Conservation (phyloP, 2,797 vertebrate species). For the Falco berigora region DNA sequence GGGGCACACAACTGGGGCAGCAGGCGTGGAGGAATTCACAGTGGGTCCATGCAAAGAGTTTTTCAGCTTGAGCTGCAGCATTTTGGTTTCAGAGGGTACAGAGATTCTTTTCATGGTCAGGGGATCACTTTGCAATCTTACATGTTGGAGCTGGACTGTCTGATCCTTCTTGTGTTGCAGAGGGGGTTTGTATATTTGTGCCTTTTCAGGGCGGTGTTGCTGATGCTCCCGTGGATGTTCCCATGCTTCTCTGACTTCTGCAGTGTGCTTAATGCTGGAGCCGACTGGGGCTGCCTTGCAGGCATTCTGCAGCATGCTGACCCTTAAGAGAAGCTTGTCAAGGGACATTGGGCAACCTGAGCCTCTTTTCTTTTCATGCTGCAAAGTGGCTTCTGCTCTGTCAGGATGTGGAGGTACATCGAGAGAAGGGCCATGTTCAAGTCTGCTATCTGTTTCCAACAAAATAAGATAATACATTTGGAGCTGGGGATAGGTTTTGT, state of each 20-base stretch:
- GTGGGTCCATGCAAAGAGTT: conserved; percentile 27
- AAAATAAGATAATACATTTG: neutral
- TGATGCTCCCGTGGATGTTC: neutral
- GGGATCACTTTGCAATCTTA: neutral
- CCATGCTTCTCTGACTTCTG: conserved; percentile 61
- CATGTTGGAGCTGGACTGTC: neutral
- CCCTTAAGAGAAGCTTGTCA: conserved; percentile 70
- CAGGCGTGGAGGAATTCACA: conserved; percentile 62
- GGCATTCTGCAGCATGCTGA: conserved; percentile 64
- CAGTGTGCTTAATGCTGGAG: conserved; percentile 53
- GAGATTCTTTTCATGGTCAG: conserved; percentile 34
- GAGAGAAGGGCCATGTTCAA: neutral
- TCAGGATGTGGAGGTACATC: neutral
- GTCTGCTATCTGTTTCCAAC: conserved; percentile 13
- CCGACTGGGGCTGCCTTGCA: conserved; percentile 3
- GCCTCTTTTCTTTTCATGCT: conserved; percentile 47
- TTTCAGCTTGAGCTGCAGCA: conserved; percentile 49
- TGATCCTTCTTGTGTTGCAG: neutral
- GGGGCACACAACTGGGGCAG: conserved; percentile 22
- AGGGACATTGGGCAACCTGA: conserved; percentile 30
- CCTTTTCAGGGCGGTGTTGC: neutral
- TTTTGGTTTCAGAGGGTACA: conserved; percentile 53
- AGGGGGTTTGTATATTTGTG: neutral
- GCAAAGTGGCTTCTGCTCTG: conserved; percentile 45
- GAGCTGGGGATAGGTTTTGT: neutral